Conservation (phyloP, 2,888 invertebrate species). For the Malthinus flaveolus region DNA sequence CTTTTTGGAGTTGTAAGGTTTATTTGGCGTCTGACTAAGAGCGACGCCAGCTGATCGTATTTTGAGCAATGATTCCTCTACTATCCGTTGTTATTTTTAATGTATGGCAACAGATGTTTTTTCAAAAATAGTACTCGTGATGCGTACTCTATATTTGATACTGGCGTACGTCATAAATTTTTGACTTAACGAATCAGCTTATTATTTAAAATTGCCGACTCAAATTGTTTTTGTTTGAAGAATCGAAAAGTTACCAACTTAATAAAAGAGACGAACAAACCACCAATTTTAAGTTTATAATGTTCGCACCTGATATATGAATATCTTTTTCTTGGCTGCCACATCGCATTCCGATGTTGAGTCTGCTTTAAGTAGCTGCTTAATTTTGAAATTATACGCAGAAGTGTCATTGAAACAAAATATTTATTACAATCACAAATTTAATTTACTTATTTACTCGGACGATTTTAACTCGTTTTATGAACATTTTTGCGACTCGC, state of each 20-base stretch:
- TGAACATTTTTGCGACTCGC: neutral
- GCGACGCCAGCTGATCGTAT: slow-evolving; percentile 48
- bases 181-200: neutral
- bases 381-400: slow-evolving; percentile 1
- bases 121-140: slow-evolving; percentile 39
- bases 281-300: neutral
- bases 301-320: slow-evolving; percentile 5
- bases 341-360: slow-evolving; percentile 1
- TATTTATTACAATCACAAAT: neutral
- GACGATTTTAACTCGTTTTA: no score
- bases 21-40: slow-evolving; percentile 44
- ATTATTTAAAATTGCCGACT: neutral
- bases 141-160: slow-evolving; percentile 30
- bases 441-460: no score
- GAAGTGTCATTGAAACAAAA: slow-evolving; percentile 4
- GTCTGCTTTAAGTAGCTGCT: neutral
- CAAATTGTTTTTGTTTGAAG: neutral
- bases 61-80: slow-evolving; percentile 45
- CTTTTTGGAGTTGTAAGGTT: slow-evolving; percentile 33
- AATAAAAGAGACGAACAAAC: neutral
- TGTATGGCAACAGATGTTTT: slow-evolving; percentile 49
- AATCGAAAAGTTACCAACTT: slow-evolving; percentile 3
- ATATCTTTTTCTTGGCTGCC: slow-evolving; percentile 6
- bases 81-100: slow-evolving; percentile 46
- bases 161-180: slow-evolving; percentile 17